Base-by-base conservation (phyloP, 2,113 vertebrate genomes). In the Poecile atricapillus region DNA sequence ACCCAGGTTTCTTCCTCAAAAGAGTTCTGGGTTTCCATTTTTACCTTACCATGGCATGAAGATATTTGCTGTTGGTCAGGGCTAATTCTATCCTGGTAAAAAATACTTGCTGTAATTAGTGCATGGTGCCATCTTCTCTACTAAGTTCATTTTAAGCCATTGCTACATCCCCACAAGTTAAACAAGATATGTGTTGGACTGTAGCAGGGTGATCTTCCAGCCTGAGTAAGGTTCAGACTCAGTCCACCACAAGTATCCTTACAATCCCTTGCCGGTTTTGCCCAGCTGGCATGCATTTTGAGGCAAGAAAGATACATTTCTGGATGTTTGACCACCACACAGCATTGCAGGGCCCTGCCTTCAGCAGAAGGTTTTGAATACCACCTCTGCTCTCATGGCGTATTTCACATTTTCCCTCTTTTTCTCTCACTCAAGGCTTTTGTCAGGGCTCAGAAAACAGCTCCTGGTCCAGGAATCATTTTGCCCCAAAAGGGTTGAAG, bases 361-460 rank as follows among this genome's bases (percentile, higher is more conserved):
- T 83, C 75, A 52, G 22, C 31, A 59, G 39, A 68, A 46, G 22
- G 5, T 67, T 81, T 56, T 31, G 37, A 83, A 84, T 3, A 3
- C 6, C 37, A 43, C 31, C 33, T 44, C 71, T 64, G 10, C 15
- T 23, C 19, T 56, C 21, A 37, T 0, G 0, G 19, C 0, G 0
- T 33, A 41, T 60, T 82, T 68, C 46, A 68, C 7, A 64, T 71
- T 83, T 88, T 64, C 14, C 28, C 24, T 53, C 22, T 23, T 71
- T 63, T 89, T 52, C 28, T 65, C 41, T 14, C 3, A n/a, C 14
- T 39, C 22, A 19, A 39, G 15, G 13, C 9, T 89, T 75, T 90
- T 4, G 2, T 16, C 35, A 60, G 8, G 35, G 43, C 49, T 68
- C 0, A 3, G n/a, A 71, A 91, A 81, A 39, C 37, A 18, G 13